phyloP scores from a whole-genome alignment of 2,797 vertebrate species.

The Leontopithecus rosalia region DNA sequence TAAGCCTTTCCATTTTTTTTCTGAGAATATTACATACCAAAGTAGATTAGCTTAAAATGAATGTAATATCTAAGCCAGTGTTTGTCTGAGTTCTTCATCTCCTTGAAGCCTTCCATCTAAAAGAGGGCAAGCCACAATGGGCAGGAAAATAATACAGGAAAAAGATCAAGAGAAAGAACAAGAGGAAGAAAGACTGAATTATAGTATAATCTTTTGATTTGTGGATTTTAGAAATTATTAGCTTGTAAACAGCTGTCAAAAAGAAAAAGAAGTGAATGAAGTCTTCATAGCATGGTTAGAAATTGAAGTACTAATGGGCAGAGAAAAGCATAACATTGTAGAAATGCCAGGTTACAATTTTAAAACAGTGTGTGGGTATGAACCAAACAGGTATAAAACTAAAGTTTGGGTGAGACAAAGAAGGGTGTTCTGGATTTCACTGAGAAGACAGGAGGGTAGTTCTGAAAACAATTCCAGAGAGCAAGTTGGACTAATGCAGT shows the following conservation, averaged over 20 bases:
- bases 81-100: constrained; percentile 24
- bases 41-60: constrained; percentile 29
- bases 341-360: background rate
- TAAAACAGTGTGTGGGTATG: background rate
- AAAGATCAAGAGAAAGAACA: background rate
- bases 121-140: background rate
- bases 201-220: background rate
- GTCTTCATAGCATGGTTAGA: background rate
- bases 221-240: constrained; percentile 7
- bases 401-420: background rate
- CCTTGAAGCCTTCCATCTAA: background rate
- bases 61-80: background rate
- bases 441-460: background rate
- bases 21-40: constrained; percentile 39
- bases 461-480: background rate
- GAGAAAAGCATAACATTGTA: background rate
- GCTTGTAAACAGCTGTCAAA: background rate
- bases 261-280: background rate
- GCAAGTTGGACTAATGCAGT: background rate
- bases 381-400: background rate
- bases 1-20: constrained; percentile 23
- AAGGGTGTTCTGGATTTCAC: background rate
- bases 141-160: background rate
- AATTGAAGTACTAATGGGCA: background rate
- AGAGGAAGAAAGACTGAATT: background rate